Conservation (phyloP, 1,140 invertebrate genomes). For the Adelges cooleyi region DNA sequence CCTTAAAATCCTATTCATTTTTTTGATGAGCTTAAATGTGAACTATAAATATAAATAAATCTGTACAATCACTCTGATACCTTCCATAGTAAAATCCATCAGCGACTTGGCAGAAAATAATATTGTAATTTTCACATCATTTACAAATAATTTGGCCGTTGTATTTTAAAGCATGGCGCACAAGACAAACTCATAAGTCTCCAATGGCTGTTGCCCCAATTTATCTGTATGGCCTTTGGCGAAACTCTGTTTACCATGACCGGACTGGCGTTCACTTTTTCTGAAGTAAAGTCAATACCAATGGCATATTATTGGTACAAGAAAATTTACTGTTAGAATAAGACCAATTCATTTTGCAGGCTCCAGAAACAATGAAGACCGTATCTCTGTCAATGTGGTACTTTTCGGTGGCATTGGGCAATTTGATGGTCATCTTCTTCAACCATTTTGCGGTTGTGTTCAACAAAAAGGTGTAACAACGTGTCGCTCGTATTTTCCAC, state of each 20-base stretch:
- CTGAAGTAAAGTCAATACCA: constrained; percentile 41
- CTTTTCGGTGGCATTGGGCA: constrained; percentile 40
- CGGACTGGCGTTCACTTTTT: constrained; percentile 55
- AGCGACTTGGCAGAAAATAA: too few relatives aligned
- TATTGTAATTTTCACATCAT: too few relatives aligned
- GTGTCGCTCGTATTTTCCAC: neutral
- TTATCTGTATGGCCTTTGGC: constrained; percentile 48
- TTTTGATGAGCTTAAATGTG: too few relatives aligned
- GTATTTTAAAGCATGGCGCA: too few relatives aligned
- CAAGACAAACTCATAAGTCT: too few relatives aligned
- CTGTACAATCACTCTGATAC: too few relatives aligned
- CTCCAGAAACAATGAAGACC: constrained; percentile 35
- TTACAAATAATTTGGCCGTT: too few relatives aligned
- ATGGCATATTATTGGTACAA: neutral
- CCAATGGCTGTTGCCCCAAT: constrained; percentile 51
- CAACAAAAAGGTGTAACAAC: constrained; percentile 4
- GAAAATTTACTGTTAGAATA: neutral
- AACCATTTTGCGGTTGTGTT: neutral
- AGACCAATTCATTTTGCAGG: neutral
- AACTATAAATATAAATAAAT: too few relatives aligned
- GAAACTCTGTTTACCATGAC: constrained; percentile 57
- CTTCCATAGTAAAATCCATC: too few relatives aligned
- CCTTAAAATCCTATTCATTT: too few relatives aligned
- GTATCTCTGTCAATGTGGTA: constrained; percentile 42
- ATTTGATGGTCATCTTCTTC: constrained; percentile 40